Conservation (phyloP, 2,113 vertebrate genomes). For the Shinisaurus crocodilurus region DNA sequence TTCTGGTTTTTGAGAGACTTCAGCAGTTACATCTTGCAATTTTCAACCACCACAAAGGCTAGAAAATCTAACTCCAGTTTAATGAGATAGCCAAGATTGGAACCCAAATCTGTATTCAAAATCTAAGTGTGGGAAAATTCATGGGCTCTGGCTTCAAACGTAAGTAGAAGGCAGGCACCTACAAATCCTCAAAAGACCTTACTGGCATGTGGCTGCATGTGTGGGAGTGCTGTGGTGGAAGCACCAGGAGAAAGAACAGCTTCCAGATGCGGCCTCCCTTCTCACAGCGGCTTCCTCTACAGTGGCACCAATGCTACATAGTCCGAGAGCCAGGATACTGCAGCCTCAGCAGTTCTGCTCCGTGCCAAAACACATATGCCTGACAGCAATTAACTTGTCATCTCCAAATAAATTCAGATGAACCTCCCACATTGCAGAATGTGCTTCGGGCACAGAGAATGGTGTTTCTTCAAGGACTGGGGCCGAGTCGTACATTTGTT, state of each 20-base stretch:
- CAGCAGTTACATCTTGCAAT: not conserved
- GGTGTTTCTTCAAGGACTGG: not conserved
- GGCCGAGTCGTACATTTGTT: not conserved
- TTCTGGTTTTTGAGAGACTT: not conserved
- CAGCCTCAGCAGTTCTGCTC: not conserved
- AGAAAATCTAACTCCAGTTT: not conserved
- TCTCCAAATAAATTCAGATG: not conserved
- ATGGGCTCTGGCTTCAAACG: not conserved
- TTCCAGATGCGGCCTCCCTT: no score
- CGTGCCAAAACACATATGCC: not conserved
- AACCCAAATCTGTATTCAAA: not conserved
- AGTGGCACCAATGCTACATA: no score
- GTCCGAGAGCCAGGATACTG: not conserved
- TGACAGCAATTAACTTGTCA: not conserved
- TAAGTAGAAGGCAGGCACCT: not conserved
- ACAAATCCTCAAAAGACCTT: not conserved
- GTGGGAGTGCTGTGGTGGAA: not conserved
- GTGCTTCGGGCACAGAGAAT: not conserved
- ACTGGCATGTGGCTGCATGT: accelerated
- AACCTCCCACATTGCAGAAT: not conserved
- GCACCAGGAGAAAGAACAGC: accelerated
- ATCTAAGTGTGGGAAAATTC: no score
- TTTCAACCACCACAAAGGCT: not conserved
- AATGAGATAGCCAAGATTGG: not conserved
- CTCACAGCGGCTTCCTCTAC: not conserved